These are phyloP conservation scores for Mythimna impura DNA, from an alignment of 2,888 invertebrate species.

Conservation along the genomic window DNA sequence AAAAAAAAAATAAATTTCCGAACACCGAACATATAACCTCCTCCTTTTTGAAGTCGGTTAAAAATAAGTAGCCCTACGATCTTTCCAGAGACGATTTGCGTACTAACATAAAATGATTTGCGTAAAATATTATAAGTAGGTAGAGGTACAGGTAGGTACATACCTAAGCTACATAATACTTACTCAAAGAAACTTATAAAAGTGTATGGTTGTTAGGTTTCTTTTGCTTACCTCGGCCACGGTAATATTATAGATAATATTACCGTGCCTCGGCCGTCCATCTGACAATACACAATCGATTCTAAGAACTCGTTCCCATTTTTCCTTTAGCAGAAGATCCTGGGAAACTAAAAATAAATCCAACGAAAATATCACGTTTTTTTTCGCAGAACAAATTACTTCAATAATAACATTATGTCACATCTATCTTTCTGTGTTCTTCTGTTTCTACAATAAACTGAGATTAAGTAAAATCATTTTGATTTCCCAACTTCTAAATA, in stretches of 20 bases:
- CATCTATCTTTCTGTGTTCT: neutral
- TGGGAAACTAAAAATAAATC: conserved; percentile 23
- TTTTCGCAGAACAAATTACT: conserved; percentile 19
- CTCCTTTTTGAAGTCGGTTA: no score
- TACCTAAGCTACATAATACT: neutral
- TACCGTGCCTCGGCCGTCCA: conserved; percentile 27
- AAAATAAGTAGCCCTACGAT: neutral
- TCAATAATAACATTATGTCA: conserved; percentile 17
- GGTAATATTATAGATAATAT: no score
- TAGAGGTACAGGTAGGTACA: neutral
- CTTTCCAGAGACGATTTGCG: neutral
- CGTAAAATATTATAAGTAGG: neutral
- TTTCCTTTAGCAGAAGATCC: neutral
- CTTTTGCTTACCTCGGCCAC: conserved; percentile 4
- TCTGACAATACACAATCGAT: conserved; percentile 25
- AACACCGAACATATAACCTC: no score
- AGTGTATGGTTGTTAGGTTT: conserved; percentile 17
- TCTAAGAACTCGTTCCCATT: conserved; percentile 34
- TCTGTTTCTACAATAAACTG: neutral
- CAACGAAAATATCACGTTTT: conserved; percentile 17
- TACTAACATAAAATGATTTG: neutral
- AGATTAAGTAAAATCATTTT: neutral
- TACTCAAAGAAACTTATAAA: neutral
- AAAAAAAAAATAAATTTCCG: no score
- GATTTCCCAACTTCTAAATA: neutral